Evolutionary conservation across 2,113 vertebrate genomes (phyloP), one percentile per base, ranked within the genome.

Genomic region (Oreotragus oreotragus): DNA sequence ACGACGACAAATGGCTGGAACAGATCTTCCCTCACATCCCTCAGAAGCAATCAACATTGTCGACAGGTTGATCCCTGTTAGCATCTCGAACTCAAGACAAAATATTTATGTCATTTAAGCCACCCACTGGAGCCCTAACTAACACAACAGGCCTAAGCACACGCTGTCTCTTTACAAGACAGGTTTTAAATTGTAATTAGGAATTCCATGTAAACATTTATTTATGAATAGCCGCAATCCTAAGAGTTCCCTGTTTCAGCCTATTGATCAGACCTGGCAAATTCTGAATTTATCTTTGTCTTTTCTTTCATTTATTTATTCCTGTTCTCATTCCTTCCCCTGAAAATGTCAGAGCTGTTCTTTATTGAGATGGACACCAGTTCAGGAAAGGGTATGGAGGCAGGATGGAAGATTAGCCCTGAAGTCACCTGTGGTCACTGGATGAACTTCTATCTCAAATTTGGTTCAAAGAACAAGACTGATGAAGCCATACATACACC

Each of bases 1-100:
- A 7, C 0, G 2, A 84, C 0, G 7, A 57, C 25, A 84, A 8
- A 27, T 0, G 14, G 53, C 51, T 49, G 11, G n/a, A 27, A 39
- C 81, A 28, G n/a, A 84, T 39, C 36, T 28, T 84, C 14, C 21
- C 4, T 55, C n/a, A 36, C 0, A 4, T 57, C 51, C n/a, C 6
- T 84, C n/a, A 57, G n/a, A 21, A 27, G 23, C 8, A 57, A 27
- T 84, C n/a, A 39, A 57, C 51, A 15, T 15, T 57, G n/a, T 53
- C 8, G 2, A 39, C 23, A 39, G 6, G 14, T 53, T 57, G 33
- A 57, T 55, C 23, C 25, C 51, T 39, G 27, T 36, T 57, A 84
- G 21, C 51, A 84, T 57, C 7, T 57, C 39, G n/a, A 84, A 25
- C 4, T 8, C 36, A 36, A 84, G n/a, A 57, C n/a, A 84, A 15